These are phyloP conservation scores for Chelidonichthys spinosus DNA, from an alignment of 2,797 vertebrate genomes.

Conservation along the genomic window DNA sequence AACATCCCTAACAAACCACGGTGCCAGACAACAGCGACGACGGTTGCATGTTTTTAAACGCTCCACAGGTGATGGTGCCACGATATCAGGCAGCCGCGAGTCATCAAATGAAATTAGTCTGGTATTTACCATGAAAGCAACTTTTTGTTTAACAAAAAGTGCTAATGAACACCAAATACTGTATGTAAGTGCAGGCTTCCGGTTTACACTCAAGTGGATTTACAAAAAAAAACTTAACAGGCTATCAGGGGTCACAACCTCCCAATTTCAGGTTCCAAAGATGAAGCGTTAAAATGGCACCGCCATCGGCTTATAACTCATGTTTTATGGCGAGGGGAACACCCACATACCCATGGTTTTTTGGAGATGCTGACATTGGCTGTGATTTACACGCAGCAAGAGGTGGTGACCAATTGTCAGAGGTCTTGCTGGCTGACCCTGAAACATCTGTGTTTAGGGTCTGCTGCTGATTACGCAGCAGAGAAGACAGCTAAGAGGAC, in stretches of 20 bases:
- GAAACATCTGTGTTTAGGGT: constrained; percentile 81
- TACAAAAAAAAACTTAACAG: constrained; percentile 11
- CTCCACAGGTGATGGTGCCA: constrained; percentile 73
- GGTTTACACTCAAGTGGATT: constrained; percentile 31
- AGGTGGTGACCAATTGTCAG: constrained; percentile 75
- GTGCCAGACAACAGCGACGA: constrained; percentile 70
- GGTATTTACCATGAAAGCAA: constrained; percentile 35
- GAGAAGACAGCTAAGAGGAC: constrained; percentile 47
- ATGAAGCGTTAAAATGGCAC: constrained; percentile 50
- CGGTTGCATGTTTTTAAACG: constrained; percentile 70
- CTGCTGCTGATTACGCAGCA: constrained; percentile 73
- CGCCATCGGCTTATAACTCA: constrained; percentile 47
- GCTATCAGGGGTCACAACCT: constrained; percentile 33
- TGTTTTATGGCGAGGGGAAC: constrained; percentile 56
- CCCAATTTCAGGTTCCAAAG: constrained; percentile 41
- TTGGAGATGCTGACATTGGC: constrained; percentile 56
- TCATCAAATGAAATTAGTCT: constrained; percentile 51
- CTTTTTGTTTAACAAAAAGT: background rate
- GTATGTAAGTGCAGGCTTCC: constrained; percentile 24
- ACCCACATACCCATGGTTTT: constrained; percentile 59
- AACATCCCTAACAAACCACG: constrained; percentile 84
- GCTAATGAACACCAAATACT: constrained; percentile 14
- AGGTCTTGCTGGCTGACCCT: constrained; percentile 77
- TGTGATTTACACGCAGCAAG: constrained; percentile 76
- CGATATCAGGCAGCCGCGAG: constrained; percentile 37